A percentile compares a stretch with the other conserved stretches of the same genome.
Conservation (phyloP, 2,888 invertebrate species). For the Venusia cambrica region DNA sequence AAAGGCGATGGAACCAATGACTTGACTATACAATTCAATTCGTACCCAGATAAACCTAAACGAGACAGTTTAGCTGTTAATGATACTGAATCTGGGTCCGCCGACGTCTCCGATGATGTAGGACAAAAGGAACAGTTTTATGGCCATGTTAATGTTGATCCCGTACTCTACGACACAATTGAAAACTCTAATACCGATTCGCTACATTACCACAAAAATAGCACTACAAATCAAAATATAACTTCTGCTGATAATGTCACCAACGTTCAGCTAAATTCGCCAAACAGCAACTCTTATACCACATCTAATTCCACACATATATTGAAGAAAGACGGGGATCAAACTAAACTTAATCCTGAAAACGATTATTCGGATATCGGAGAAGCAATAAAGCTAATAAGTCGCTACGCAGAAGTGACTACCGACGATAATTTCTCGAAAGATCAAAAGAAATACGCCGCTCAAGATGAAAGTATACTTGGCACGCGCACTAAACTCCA, state of each 20-base stretch:
- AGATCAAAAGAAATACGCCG: conserved; percentile 54
- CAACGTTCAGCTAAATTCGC: no score
- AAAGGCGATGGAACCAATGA: conserved; percentile 46
- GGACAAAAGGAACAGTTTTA: conserved; percentile 72
- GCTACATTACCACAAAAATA: conserved; percentile 29
- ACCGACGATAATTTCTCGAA: conserved; percentile 72
- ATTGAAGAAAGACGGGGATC: conserved; percentile 52
- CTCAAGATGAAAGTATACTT: conserved; percentile 60
- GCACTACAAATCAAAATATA: conserved; percentile 32
- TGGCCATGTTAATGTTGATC: conserved; percentile 71
- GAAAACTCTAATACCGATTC: conserved; percentile 19
- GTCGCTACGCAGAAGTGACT: conserved; percentile 73
- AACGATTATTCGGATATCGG: conserved; percentile 73
- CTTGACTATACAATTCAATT: conserved; percentile 48
- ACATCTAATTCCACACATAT: conserved; percentile 32
- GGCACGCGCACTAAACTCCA: conserved; percentile 73
- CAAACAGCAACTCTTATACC: conserved; percentile 17
- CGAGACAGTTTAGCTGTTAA: conserved; percentile 62
- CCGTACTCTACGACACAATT: conserved; percentile 50
- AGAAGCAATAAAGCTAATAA: conserved; percentile 74
- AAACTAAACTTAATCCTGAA: conserved; percentile 68
- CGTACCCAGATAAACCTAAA: conserved; percentile 66
- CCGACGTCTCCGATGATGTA: conserved; percentile 44
- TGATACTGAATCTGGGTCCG: conserved; percentile 42
- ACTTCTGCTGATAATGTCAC: conserved; percentile 27